Base-by-base conservation (phyloP, 2,113 vertebrate species). In the Triplophysa siluroides region DNA sequence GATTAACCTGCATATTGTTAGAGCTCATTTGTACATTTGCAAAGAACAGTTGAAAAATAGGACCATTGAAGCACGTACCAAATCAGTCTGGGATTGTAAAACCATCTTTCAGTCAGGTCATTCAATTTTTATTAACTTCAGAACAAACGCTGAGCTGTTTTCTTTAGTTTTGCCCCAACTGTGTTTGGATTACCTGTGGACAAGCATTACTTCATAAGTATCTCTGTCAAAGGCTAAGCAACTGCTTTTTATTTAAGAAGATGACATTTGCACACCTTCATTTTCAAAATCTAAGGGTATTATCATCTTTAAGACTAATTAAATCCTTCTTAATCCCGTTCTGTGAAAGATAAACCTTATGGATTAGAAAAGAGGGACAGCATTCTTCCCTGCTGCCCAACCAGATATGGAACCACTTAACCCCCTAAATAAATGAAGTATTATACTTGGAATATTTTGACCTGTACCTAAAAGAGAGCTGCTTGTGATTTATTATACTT, bases 171-270 rank as follows among this genome's bases (percentile, higher is more conserved):
- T 19, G 38, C 10, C 45, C 41, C 73, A 76, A 43, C 73, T 76
- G 60, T 74, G 71, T 63, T 41, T 16, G 45, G 43, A 50, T 76
- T 76, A 76, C 71, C 54, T 26, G 10, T 61, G 33, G 52, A 73
- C 19, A 73, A 41, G 21, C 71, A 61, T 74, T 60, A 74, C 43
- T 21, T 76, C 60, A 29, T 63, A 23, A 50, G n/a, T 76, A 64
- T 54, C 41, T 41, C 5, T 8, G 19, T 41, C 19, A 38, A 38
- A 61, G 14, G 41, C 29, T 23, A 60, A 23, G 12, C 33, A 63
- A 54, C 23, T 21, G 13, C 41, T 45, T 12, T 62, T 58, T 50
- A 8, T 76, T 50, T 63, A 7, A 43, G 29, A 41, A 41, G 26
- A 73, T 45, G 43, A 45, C n/a, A 45, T 72, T n/a, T 21, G 26